Evolutionary conservation across 2,797 vertebrate genomes (phyloP), one percentile per base, ranked within the genome.

Genomic region (Pseudochirops corinnae): DNA sequence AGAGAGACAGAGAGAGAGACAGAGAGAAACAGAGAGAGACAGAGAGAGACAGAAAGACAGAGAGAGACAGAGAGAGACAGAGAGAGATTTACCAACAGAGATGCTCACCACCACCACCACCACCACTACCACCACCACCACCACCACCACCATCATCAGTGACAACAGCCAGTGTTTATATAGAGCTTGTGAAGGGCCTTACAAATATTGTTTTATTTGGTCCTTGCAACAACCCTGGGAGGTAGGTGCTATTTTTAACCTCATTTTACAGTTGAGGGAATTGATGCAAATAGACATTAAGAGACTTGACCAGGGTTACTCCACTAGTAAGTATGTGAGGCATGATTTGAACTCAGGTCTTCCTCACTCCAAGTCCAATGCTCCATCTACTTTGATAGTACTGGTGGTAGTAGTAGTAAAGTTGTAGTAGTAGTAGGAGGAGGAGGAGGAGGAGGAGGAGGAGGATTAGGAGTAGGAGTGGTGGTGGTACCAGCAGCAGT

Each of bases 141-240:
- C 0, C 9, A 11, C 3, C 13, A 55, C 0, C 21, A 55, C 0
- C 24, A 67, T 0, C 5, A 91, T 0, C 13, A 56, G 6, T 39
- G 46, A 24, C 1, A 82, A 82, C 24, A 82, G 67, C n/a, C 21
- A 82, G 67, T 3, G 21, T 39, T 82, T 82, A 82, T 24, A 82
- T 82, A 60, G 31, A 11, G 58, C 31, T 31, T 60, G 9, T 3
- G 11, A 60, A 29, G 0, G 28, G 12, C 28, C 11, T 60, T 31
- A 60, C 10, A 60, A 60, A 31, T 31, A 29, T 62, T 33, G 12
- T 62, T 62, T 62, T 10, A 62, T 33, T 62, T 62, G 60, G 14
- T 62, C 60, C 60, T 62, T 62, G 60, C 3, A 62, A 62, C 60
- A 62, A 62, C 31, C 29, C 0, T 62, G 29, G 11, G 31, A 4